Conservation (phyloP, 2,888 invertebrate species). For the Dicyrtoma fusca region DNA sequence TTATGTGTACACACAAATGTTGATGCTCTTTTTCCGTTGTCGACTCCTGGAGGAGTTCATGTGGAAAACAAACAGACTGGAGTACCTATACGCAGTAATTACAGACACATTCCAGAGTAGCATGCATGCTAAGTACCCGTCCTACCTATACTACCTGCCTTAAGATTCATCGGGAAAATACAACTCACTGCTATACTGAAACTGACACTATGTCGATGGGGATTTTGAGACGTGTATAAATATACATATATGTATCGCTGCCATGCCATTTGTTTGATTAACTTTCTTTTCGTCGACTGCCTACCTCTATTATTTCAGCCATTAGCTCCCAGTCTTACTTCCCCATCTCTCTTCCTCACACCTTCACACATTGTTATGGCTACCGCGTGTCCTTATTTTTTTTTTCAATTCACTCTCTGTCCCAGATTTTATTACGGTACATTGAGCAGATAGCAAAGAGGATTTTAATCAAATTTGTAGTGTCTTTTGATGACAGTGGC, state of each 20-base stretch:
- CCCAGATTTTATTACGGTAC: no score
- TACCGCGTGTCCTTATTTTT: not conserved
- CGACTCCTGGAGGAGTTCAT: not conserved
- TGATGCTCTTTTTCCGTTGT: not conserved
- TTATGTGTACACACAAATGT: constrained; percentile 5
- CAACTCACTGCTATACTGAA: no score
- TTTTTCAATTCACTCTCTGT: not conserved
- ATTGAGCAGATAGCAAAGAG: no score
- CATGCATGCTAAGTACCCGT: no score
- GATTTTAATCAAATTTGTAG: no score
- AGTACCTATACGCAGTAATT: not conserved
- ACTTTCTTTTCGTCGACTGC: constrained; percentile 8
- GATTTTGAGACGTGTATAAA: no score
- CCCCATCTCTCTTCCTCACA: not conserved
- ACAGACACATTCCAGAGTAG: not conserved
- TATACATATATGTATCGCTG: no score
- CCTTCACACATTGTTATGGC: not conserved
- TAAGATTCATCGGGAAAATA: no score
- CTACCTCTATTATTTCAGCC: not conserved
- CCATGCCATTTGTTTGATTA: constrained; percentile 22
- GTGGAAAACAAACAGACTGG: no score
- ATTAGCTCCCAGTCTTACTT: not conserved
- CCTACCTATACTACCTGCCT: no score
- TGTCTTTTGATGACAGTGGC: no score
- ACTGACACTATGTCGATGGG: no score